These are phyloP conservation scores for Drosophila obscura DNA, from an alignment of 1,140 invertebrate genomes.

Conservation along the genomic window DNA sequence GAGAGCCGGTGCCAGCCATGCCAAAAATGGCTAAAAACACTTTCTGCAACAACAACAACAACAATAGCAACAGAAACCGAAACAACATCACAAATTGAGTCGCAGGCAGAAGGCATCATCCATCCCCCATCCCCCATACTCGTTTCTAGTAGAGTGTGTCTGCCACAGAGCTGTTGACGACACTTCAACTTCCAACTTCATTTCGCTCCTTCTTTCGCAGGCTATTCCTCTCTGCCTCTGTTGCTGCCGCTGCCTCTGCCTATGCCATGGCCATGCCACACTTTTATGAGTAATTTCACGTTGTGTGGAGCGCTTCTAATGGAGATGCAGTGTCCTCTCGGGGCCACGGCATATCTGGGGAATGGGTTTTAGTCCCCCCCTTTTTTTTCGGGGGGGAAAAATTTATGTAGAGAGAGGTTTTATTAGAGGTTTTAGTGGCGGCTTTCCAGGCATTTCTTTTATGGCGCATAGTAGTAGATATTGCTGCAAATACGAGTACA, in stretches of 20 bases:
- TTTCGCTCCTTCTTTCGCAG: slow-evolving; percentile 19
- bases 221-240: neutral
- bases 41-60: slow-evolving; percentile 28
- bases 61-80: slow-evolving; percentile 32
- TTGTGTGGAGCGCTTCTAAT: slow-evolving; percentile 67
- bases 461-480: neutral
- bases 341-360: slow-evolving; percentile 30
- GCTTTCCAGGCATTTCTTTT: too few relatives aligned
- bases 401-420: slow-evolving; percentile 23
- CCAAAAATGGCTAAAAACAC: slow-evolving; percentile 49
- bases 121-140: too few relatives aligned
- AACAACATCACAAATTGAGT: too few relatives aligned
- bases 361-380: slow-evolving; percentile 37
- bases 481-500: neutral
- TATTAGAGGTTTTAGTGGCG: too few relatives aligned
- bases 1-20: slow-evolving; percentile 6
- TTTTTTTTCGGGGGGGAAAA: slow-evolving; percentile 13
- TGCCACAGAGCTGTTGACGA: slow-evolving; percentile 58
- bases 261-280: slow-evolving; percentile 50
- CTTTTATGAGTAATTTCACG: slow-evolving; percentile 77
- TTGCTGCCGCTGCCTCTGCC: slow-evolving; percentile 18
- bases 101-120: too few relatives aligned
- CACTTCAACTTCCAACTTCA: slow-evolving; percentile 41
- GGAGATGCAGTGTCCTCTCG: slow-evolving; percentile 48
- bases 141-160: slow-evolving; percentile 29